Evolutionary conservation across 2,113 vertebrate species (phyloP), one percentile per base, ranked within the genome.

Genomic region (Cettia cetti): DNA sequence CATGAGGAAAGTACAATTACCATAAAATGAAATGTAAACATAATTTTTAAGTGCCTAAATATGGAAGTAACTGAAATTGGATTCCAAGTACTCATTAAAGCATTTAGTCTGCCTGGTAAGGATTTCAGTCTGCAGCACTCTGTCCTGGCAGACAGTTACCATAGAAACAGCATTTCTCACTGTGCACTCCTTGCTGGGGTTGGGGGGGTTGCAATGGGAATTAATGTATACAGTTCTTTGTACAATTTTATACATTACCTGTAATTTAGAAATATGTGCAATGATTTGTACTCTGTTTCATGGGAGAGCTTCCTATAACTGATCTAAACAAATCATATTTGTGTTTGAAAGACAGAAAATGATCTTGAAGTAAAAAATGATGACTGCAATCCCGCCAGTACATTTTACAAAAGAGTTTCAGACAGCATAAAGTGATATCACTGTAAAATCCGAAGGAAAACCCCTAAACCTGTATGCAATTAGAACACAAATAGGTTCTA

Each of bases 131-230:
- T 54, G 75, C 72, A 74, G 68, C 56, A 35, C 56, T 81, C 64
- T 2, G 17, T 15, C 47, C 61, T 49, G 66, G 87, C 66, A 84
- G 94, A 39, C 74, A 44, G 94, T 94, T 92, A 49, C 95, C 82
- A 95, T 95, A 78, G 95, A 79, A 95, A 97, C 87, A 70, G 44
- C 59, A 87, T 80, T 85, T 82, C 78, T 90, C 53, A 30, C 37
- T 30, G 30, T 49, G 52, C 17, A 9, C 57, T 86, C 60, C 83
- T 64, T 59, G n/a, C 35, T 44, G 20, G 21, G 26, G 10, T 13
- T 7, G 19, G 18, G 33, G 12, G 27, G 11, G 16, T 40, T 10
- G 33, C 23, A 45, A 8, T 2, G 26, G 20, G 19, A 60, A 86
- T 21, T 13, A 15, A n/a, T 3, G 14, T 13, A 27, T 16, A 23